Conservation (phyloP, 35 echinoderm and acorn worm species). For the Acanthaster planci region DNA sequence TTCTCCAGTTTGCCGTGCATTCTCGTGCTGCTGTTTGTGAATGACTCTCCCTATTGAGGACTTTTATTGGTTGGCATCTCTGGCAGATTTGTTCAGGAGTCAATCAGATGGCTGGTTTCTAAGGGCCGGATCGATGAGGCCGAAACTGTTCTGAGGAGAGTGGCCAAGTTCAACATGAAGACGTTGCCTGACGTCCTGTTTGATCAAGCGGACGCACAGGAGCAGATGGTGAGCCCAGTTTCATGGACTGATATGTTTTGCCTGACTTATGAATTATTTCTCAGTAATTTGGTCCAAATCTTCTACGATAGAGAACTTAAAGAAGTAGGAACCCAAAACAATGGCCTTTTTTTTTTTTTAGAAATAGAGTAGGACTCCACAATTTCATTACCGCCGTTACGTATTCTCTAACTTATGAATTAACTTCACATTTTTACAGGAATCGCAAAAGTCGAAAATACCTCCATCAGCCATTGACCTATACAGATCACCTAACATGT, state of each 20-base stretch:
- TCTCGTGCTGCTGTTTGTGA: no score
- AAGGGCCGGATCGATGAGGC: slow-evolving; percentile 50
- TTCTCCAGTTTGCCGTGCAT: no score
- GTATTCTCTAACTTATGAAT: no score
- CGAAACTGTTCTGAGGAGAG: slow-evolving; percentile 45
- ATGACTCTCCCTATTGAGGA: no score
- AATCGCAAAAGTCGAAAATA: background rate
- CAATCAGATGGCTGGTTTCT: slow-evolving; percentile 71
- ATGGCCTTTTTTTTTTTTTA: no score
- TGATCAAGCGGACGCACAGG: background rate
- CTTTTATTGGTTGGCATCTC: background rate
- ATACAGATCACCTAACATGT: slow-evolving; percentile 12
- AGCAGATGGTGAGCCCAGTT: background rate
- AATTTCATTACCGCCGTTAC: no score
- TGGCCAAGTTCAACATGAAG: slow-evolving; percentile 64
- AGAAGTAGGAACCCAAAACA: no score
- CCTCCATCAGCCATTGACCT: slow-evolving; percentile 13
- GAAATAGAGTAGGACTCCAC: no score
- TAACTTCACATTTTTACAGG: background rate
- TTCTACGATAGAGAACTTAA: no score
- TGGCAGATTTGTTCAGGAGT: slow-evolving; percentile 77
- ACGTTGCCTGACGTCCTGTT: background rate
- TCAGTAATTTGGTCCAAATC: no score
- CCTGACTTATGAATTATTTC: no score
- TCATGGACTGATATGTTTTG: no score